Evolutionary conservation across 2,113 vertebrate species (phyloP).

Genomic region (Arizona elegans): DNA sequence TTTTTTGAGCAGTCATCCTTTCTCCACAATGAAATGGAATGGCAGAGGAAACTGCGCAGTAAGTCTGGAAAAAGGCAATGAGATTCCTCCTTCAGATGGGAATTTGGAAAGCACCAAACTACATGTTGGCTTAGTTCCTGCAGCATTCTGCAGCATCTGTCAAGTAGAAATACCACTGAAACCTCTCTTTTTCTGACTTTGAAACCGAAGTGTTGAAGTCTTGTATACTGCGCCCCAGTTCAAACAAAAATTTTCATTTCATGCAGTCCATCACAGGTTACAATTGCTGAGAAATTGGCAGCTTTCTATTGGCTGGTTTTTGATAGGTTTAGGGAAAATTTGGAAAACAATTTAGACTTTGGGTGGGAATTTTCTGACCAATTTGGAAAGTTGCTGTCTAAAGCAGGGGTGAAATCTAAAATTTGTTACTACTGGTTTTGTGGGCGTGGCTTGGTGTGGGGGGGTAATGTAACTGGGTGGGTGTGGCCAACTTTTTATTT

Average conservation of each 20-base stretch:
- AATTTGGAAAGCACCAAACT: accelerated
- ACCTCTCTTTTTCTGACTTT: not conserved
- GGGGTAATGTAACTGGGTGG: no score
- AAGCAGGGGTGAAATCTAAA: not conserved
- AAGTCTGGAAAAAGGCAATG: constrained; percentile 51
- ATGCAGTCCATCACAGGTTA: not conserved
- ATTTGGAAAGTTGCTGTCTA: not conserved
- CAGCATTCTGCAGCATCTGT: not conserved
- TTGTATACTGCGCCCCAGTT: not conserved
- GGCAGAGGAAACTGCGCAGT: constrained; percentile 98
- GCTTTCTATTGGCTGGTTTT: not conserved
- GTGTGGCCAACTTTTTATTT: no score
- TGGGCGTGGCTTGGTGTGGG: no score
- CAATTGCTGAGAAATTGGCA: not conserved
- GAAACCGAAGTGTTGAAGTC: not conserved
- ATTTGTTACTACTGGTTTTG: no score
- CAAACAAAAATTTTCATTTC: not conserved
- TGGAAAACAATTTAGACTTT: not conserved
- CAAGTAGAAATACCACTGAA: not conserved
- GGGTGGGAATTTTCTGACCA: not conserved
- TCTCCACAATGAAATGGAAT: constrained; percentile 98
- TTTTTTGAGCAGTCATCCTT: constrained; percentile 94
- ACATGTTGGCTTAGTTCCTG: accelerated
- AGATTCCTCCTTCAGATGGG: not conserved
- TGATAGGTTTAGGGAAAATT: not conserved